A percentile compares a stretch with the other conserved stretches of the same genome.
phyloP scores from a whole-genome alignment of 1,140 invertebrate species.

The Aphelenchoides besseyi region DNA sequence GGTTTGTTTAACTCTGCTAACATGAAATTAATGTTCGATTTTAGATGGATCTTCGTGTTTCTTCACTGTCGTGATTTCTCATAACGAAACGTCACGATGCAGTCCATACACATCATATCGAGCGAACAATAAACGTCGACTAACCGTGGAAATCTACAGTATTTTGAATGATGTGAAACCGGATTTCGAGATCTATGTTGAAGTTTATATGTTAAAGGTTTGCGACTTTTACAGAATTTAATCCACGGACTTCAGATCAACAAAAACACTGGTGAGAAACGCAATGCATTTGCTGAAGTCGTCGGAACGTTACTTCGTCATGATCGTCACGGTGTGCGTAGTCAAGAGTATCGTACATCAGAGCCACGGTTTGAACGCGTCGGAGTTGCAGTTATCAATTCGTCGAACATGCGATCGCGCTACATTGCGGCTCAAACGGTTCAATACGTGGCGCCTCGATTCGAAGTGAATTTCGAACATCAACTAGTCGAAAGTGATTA shows the following conservation, averaged over 20 bases:
- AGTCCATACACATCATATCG: not conserved
- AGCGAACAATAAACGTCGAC: not conserved
- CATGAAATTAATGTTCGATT: not conserved
- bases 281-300: not conserved
- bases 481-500: conserved; percentile 4
- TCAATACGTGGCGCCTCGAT: not conserved
- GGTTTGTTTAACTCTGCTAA: not conserved
- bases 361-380: not conserved
- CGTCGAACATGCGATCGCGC: conserved; percentile 7
- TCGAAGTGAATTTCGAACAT: conserved; percentile 9
- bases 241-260: not conserved
- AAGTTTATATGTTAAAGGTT: conserved; percentile 20
- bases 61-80: conserved; percentile 13
- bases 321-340: not conserved
- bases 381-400: conserved; percentile 2
- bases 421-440: not conserved
- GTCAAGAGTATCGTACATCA: not conserved
- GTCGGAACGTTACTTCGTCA: not conserved
- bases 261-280: conserved; percentile 4
- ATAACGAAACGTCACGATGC: not conserved
- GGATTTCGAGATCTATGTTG: conserved; percentile 20
- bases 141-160: conserved; percentile 11
- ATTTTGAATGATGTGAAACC: conserved; percentile 3
- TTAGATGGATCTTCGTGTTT: conserved; percentile 12
- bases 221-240: not conserved